Evolutionary conservation across 2,888 invertebrate species (phyloP).

Genomic region (Hydrotaea diabolus): DNA sequence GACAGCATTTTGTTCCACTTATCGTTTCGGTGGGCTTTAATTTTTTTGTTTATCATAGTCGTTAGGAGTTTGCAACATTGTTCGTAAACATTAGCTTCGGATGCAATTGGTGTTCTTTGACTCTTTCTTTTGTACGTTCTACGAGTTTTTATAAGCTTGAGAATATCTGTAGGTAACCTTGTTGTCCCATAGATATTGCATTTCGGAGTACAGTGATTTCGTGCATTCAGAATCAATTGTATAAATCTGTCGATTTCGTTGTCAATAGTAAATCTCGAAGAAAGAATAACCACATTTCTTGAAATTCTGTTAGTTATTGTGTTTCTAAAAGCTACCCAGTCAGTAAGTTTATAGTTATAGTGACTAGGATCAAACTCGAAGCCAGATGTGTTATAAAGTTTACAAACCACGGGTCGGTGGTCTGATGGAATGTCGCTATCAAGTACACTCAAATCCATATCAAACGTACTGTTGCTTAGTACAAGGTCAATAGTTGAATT

Average conservation of each 20-base stretch:
- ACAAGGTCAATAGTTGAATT: neutral
- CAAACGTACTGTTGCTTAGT: neutral
- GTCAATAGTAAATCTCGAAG: no score
- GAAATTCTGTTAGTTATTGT: no score
- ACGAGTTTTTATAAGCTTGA: neutral
- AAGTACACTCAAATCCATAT: neutral
- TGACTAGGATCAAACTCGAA: no score
- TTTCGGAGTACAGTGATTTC: neutral
- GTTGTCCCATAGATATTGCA: neutral
- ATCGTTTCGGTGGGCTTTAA: constrained; percentile 15
- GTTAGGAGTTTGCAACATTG: constrained; percentile 20
- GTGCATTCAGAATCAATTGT: neutral
- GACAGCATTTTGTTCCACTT: constrained; percentile 34
- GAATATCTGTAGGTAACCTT: neutral
- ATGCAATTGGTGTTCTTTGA: neutral
- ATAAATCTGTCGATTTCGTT: neutral
- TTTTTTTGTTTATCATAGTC: constrained; percentile 24
- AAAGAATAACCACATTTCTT: no score
- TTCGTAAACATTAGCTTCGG: constrained; percentile 3
- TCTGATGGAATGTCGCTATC: neutral
- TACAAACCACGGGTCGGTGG: neutral
- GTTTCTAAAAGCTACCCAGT: no score
- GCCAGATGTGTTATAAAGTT: no score
- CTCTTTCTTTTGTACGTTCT: neutral
- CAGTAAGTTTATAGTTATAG: no score